Conservation (phyloP, 2,888 invertebrate genomes). For the Melanchra persicariae region DNA sequence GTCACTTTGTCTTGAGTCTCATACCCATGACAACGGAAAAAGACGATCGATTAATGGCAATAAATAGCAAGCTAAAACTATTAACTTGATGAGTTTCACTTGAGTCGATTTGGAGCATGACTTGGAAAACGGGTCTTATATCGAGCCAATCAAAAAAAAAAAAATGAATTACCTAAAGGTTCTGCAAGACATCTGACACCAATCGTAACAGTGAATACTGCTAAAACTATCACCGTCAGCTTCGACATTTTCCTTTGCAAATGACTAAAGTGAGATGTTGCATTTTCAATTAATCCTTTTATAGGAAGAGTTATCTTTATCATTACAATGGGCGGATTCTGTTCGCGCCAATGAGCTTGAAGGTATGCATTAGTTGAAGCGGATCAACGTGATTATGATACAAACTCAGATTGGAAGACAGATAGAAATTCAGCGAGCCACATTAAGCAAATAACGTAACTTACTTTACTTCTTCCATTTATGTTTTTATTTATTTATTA, state of each 20-base stretch:
- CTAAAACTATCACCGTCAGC: slow-evolving; percentile 38
- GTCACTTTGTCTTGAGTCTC: neutral
- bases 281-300: slow-evolving; percentile 32
- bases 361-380: slow-evolving; percentile 69
- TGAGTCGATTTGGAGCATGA: no score
- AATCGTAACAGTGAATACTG: slow-evolving; percentile 30
- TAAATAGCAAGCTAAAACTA: no score
- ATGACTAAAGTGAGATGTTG: slow-evolving; percentile 17
- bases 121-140: neutral
- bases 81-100: no score
- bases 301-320: slow-evolving; percentile 46
- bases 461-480: neutral
- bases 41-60: no score
- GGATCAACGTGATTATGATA: slow-evolving; percentile 42
- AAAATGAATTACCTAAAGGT: slow-evolving; percentile 43
- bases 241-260: slow-evolving; percentile 51
- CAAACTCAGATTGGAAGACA: slow-evolving; percentile 26
- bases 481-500: no score
- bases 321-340: slow-evolving; percentile 47
- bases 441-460: neutral
- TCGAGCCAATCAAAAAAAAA: slow-evolving; percentile 1
- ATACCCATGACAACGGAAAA: no score
- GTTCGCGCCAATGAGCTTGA: slow-evolving; percentile 71
- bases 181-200: slow-evolving; percentile 58
- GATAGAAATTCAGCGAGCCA: slow-evolving; percentile 8